Conservation (phyloP, 1,140 invertebrate species). For the Latrodectus geometricus region DNA sequence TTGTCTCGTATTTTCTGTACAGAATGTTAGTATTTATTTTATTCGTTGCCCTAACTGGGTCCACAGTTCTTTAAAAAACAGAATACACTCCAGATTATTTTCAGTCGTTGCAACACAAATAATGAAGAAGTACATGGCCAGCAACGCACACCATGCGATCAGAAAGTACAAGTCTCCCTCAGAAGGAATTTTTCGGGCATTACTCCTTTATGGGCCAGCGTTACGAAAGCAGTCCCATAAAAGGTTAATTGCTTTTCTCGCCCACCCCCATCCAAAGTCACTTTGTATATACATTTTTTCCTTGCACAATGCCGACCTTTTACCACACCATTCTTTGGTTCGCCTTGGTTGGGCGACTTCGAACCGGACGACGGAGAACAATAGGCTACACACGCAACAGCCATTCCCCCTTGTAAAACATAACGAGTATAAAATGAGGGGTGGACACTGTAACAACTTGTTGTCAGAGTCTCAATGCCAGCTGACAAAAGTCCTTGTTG, state of each 20-base stretch:
- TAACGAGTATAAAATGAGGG: neutral
- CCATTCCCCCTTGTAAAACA: neutral
- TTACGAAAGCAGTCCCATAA: neutral
- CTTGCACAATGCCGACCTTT: neutral
- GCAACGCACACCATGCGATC: too few relatives aligned
- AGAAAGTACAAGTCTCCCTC: too few relatives aligned
- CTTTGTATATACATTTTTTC: neutral
- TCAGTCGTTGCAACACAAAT: too few relatives aligned
- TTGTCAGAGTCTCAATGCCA: neutral
- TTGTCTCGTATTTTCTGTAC: too few relatives aligned
- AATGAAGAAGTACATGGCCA: too few relatives aligned
- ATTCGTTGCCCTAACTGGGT: too few relatives aligned
- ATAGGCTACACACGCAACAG: neutral
- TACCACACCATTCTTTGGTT: neutral
- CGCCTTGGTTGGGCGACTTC: constrained; percentile 1
- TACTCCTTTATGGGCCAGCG: neutral
- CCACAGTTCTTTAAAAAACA: too few relatives aligned
- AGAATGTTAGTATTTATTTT: too few relatives aligned
- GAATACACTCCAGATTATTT: too few relatives aligned
- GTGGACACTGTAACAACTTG: neutral
- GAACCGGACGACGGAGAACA: neutral
- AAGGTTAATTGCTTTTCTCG: neutral
- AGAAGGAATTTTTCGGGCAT: neutral
- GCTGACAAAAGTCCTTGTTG: neutral
- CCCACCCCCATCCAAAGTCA: neutral